Evolutionary conservation across 2,797 vertebrate species (phyloP), one percentile per base, ranked within the genome.

Genomic region (Balearica regulorum): DNA sequence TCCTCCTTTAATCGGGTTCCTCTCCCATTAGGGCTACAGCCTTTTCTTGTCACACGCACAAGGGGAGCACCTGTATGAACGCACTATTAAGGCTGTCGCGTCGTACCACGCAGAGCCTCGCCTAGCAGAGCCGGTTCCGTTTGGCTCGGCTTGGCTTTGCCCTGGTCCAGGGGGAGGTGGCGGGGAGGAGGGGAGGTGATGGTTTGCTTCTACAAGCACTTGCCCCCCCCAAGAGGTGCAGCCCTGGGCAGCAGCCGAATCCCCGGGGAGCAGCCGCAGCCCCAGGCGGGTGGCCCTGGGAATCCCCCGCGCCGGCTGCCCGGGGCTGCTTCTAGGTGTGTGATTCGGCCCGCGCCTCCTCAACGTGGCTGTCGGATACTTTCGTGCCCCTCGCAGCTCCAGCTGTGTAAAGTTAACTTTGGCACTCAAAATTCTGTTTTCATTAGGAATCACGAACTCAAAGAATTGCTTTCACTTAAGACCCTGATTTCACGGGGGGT

Each of bases 71-170:
- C 77, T 0, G 0, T 4, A 3, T 1, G 70, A 51, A 16, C 53
- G 0, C 0, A 25, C 2, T 1, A 1, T 1, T 4, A 5, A 20
- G 46, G 83, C 8, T 61, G 64, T 11, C 0, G 3, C 65, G 10
- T 3, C 81, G 60, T 13, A 16, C 64, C 61, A 2, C 5, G 22
- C 43, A 43, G 62, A 35, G 48, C 22, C 31, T 6, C 13, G 3
- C 3, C 2, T 2, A 35, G 76, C 54, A 43, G 55, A 49, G 89
- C 88, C 3, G 0, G 3, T 2, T 12, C 3, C 0, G 9, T 6
- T 39, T 10, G 3, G 54, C 39, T 10, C 2, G 33, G 29, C 70
- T 73, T 1, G 26, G 78, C 87, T 83, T 2, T 0, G 26, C 87
- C 16, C 28, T 37, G 88, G 35, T 5, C 76, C 5, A 1, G 4